Base-by-base conservation (phyloP, 2,888 invertebrate genomes). In the Amphiduros pacificus region DNA sequence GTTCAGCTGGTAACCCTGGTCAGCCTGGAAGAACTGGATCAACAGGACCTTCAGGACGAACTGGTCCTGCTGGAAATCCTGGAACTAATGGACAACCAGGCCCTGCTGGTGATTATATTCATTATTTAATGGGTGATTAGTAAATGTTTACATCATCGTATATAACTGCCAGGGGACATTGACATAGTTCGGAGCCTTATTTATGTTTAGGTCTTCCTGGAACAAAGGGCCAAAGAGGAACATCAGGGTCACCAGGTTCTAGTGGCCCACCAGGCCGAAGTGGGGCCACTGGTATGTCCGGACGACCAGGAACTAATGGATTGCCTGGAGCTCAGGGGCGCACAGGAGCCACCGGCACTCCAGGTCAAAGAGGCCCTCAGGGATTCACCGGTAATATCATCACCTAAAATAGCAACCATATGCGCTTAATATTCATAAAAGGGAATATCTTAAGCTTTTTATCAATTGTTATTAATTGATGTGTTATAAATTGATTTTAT, bases 241-340 rank as follows among this genome's bases (percentile, higher is more conserved):
- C 41, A 9, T 26, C 40, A 20, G 55, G 55, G 24, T 26, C 17
- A 20, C 2, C 9, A 36, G 36, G 36, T 17, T 17, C 17, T 9
- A 9, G 11, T 11, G 36, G 36, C 11, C 17, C 36, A 9, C 36
- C 36, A 36, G 36, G 36, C 9, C 36, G 11, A 36, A 36, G 17
- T 11, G 36, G 36, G 36, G 11, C 36, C 9, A 11, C 36, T 11
- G 36, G 36, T 11, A 6, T 28, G 26, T 9, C 9, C 9, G 55
- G 55, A 26, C 41, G 24, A 27, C 55, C 55, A 9, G 55, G 55
- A 44, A 41, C 41, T 17, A 24, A 24, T 24, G 55, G 55, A 27
- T 26, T 24, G n/a, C 1, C 9, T 9, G 36, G 9, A 11, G 11
- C 9, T 36, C 36, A 36, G 36, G 36, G 17, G 11, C 9, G 17